These are phyloP conservation scores for Trilocha varians DNA, from an alignment of 2,888 invertebrate genomes.

Conservation along the genomic window DNA sequence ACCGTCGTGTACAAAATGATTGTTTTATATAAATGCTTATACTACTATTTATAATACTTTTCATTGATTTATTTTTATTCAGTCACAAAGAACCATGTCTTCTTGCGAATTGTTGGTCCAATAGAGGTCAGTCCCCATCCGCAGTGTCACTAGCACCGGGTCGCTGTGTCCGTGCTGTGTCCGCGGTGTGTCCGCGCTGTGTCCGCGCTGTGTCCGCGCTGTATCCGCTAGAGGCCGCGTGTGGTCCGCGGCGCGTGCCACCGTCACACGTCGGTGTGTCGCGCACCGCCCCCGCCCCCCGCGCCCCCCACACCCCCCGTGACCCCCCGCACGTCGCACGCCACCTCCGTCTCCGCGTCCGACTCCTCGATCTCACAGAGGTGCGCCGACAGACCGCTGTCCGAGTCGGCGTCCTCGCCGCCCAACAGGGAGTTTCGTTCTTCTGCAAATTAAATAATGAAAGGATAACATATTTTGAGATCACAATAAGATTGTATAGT, in stretches of 20 bases:
- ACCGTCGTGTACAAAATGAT: constrained; percentile 1
- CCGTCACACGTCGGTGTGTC: constrained; percentile 56
- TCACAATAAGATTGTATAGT: not conserved
- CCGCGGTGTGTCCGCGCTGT: too few species aligned
- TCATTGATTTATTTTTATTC: not conserved
- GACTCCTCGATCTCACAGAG: constrained; percentile 95
- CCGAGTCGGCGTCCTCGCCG: constrained; percentile 72
- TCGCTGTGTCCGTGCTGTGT: too few species aligned
- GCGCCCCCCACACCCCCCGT: constrained; percentile 23
- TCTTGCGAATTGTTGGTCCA: constrained; percentile 1
- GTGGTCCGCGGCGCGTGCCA: constrained; percentile 33
- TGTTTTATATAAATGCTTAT: not conserved
- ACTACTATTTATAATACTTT: not conserved
- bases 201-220: too few species aligned
- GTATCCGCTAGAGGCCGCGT: constrained; percentile 16
- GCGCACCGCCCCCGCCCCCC: constrained; percentile 18
- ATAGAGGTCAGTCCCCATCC: constrained; percentile 6
- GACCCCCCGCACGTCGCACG: constrained; percentile 16
- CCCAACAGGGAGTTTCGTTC: constrained; percentile 84
- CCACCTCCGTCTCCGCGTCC: constrained; percentile 77
- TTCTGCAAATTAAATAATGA: constrained; percentile 46
- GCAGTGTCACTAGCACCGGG: constrained; percentile 1
- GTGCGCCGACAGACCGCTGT: constrained; percentile 89
- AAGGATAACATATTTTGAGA: not conserved
- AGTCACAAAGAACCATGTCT: not conserved